phyloP scores from a whole-genome alignment of 2,888 invertebrate genomes.

The Cryptops parisi region DNA sequence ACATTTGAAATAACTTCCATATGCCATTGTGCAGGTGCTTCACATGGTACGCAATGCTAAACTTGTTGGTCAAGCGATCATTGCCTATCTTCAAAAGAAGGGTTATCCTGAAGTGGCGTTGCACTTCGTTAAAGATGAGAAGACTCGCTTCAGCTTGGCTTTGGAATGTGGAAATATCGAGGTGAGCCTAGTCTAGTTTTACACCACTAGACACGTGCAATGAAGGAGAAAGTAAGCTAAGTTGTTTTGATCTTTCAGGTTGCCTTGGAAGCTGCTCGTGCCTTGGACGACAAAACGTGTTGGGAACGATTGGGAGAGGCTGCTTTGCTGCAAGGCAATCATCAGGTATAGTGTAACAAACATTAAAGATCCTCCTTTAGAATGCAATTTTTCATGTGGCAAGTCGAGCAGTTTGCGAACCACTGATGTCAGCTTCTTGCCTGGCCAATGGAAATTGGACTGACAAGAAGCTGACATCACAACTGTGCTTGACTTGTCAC shows the following conservation, averaged over 20 bases:
- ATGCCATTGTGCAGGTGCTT: conserved; percentile 38
- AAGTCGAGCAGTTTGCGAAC: too few relatives aligned
- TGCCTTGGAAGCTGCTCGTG: conserved; percentile 89
- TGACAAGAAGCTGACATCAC: too few relatives aligned
- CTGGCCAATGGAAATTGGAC: too few relatives aligned
- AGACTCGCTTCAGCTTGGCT: conserved; percentile 87
- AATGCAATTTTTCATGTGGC: too few relatives aligned
- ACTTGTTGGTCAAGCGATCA: conserved; percentile 96
- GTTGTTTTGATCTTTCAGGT: conserved; percentile 25
- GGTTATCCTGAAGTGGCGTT: conserved; percentile 98
- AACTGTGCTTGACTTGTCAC: too few relatives aligned
- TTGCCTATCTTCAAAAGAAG: conserved; percentile 96
- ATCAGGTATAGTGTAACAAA: conserved; percentile 50
- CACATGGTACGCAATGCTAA: conserved; percentile 92
- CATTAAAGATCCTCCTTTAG: too few relatives aligned
- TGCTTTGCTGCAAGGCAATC: conserved; percentile 84
- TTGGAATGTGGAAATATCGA: conserved; percentile 98
- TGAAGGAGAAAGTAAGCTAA: not conserved
- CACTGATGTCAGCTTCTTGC: too few relatives aligned
- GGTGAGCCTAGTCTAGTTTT: conserved; percentile 35
- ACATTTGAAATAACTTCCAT: not conserved
- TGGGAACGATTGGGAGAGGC: conserved; percentile 94
- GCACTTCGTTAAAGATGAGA: conserved; percentile 98
- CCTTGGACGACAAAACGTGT: conserved; percentile 80
- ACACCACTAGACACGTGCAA: not conserved